Evolutionary conservation across 2,888 invertebrate genomes (phyloP), one percentile per base, ranked within the genome.

Genomic region (Pyrrhia umbra): DNA sequence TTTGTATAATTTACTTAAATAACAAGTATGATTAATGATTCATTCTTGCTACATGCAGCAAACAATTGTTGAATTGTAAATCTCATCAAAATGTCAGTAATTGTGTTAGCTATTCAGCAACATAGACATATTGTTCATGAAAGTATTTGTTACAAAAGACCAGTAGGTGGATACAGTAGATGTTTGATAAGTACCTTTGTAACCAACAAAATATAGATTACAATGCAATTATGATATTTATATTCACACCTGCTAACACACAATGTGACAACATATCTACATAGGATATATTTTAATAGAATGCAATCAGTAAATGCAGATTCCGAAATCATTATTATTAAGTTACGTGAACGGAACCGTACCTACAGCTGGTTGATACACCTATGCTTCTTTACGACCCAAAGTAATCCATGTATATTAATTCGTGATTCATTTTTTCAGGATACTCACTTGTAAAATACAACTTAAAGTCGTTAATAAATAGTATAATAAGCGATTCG

Each of bases 301-400:
- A 15, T 16, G 8, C 30, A 50, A 10, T 37, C 30, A 37, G 40
- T n/a, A 1, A 64, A 69, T 39, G 51, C 46, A 64, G n/a, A 64
- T 55, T 58, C 13, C 21, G 39, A 58, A 45, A 43, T 6, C 47
- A 56, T 51, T 47, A 74, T 18, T 66, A 69, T 42, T 54, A 40
- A 40, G 46, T 69, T 62, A 77, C 54, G 62, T 67, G 71, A 68
- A 64, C 46, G n/a, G 58, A 43, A 46, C 40, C 20, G n/a, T n/a
- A n/a, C n/a, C 60, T 68, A 58, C 73, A 70, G 72, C 73, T 69
- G 60, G 51, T 55, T 27, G 20, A 30, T 65, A 65, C 57, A 62
- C 45, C 20, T 62, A 52, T 18, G 62, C 60, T 49, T 58, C 50
- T 65, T 39, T 66, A 60, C 30, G 55, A 62, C 46, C 27, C 43